Percentiles rank a stretch among this genome's conserved stretches.
Evolutionary conservation across 2,797 vertebrate genomes (phyloP).

Genomic region (Melanogrammus aeglefinus): DNA sequence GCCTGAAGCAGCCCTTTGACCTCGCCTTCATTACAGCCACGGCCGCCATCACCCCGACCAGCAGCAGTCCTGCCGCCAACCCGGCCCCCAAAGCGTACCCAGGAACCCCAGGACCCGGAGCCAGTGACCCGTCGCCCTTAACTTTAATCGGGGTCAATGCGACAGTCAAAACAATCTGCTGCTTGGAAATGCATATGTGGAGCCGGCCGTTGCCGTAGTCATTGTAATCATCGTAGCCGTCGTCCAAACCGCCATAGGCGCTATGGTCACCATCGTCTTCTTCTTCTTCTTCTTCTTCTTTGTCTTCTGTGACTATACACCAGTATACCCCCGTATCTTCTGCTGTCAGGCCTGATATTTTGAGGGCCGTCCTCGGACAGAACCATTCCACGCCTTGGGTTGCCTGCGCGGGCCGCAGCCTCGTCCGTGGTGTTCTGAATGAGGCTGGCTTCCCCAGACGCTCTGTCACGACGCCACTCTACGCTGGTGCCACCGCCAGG

Average conservation of each 20-base stretch:
- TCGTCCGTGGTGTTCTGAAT: conserved; percentile 45
- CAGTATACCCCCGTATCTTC: conserved; percentile 54
- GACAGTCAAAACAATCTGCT: conserved; percentile 32
- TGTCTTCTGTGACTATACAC: conserved; percentile 46
- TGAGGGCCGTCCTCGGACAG: conserved; percentile 41
- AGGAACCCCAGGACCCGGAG: not conserved
- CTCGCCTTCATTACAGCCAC: conserved; percentile 35
- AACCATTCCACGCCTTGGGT: conserved; percentile 46
- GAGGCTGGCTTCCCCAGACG: conserved; percentile 20
- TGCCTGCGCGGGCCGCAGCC: conserved; percentile 27
- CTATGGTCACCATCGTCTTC: too few species aligned
- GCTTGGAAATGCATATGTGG: conserved; percentile 55
- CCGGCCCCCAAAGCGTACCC: conserved; percentile 25
- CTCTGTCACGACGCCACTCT: conserved; percentile 59
- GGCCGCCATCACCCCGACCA: conserved; percentile 26
- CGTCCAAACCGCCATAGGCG: not conserved
- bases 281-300: not conserved
- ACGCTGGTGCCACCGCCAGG: conserved; percentile 30
- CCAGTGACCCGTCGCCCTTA: not conserved
- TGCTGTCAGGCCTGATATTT: conserved; percentile 30
- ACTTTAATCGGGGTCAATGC: not conserved
- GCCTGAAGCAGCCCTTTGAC: not conserved
- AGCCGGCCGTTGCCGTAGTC: conserved; percentile 3
- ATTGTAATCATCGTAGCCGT: not conserved
- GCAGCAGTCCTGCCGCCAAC: conserved; percentile 35